phyloP scores from a whole-genome alignment of 2,888 invertebrate genomes.

The Ceratothoa steindachneri region DNA sequence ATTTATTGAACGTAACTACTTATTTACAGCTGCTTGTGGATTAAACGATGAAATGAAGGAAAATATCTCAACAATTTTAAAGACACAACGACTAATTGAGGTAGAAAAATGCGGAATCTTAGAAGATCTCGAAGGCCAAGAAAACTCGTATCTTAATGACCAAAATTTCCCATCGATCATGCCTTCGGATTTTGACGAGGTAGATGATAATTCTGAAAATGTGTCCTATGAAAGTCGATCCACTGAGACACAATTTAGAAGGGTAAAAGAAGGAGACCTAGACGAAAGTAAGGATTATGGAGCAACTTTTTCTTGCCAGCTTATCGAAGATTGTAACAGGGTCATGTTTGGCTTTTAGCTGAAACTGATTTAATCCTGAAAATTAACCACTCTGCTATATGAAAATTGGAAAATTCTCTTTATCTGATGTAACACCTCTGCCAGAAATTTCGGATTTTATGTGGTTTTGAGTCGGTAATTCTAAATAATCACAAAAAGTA shows the following conservation, averaged over 20 bases:
- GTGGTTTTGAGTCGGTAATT: too few species aligned
- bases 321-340: neutral
- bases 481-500: too few species aligned
- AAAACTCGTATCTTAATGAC: neutral
- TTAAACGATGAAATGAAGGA: neutral
- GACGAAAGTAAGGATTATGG: neutral
- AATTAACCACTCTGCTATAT: too few species aligned
- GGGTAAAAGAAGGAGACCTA: neutral
- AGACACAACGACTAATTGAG: neutral
- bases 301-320: neutral
- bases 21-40: neutral
- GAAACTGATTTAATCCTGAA: too few species aligned
- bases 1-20: neutral
- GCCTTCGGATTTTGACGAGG: neutral
- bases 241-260: neutral
- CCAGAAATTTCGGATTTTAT: too few species aligned
- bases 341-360: neutral
- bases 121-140: neutral
- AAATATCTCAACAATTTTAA: neutral
- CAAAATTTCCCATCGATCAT: neutral
- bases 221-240: neutral
- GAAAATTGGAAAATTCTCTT: too few species aligned
- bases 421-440: too few species aligned
- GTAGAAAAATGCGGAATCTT: neutral
- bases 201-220: neutral